These are phyloP conservation scores for Sinopyrophorus schimmeli DNA, from an alignment of 2,888 invertebrate genomes.

Conservation along the genomic window DNA sequence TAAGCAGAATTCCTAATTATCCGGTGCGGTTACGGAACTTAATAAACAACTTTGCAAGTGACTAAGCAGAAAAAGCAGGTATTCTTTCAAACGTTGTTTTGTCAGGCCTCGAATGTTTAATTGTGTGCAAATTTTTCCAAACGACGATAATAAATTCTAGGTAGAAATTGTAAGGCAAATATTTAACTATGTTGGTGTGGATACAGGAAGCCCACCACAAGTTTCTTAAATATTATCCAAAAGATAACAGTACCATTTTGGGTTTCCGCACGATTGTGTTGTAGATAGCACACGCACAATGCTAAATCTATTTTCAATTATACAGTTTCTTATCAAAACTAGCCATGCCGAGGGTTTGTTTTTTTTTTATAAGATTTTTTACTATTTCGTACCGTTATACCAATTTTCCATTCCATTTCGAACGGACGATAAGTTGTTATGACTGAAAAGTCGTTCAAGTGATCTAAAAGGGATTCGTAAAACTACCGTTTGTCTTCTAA, in stretches of 20 bases:
- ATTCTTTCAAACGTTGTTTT: no score
- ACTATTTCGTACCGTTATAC: conserved; percentile 24
- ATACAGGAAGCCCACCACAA: conserved; percentile 19
- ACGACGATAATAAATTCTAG: no score
- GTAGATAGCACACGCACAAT: conserved; percentile 29
- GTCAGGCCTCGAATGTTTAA: no score
- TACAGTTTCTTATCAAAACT: conserved; percentile 24
- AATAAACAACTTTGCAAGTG: no score
- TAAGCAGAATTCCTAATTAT: no score
- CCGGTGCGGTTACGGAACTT: no score
- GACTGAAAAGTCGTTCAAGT: conserved; percentile 27
- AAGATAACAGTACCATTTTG: conserved; percentile 26
- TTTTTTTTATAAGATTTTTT: conserved; percentile 16
- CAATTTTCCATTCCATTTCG: conserved; percentile 34
- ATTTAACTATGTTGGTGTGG: conserved; percentile 20
- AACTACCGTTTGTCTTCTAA: conserved; percentile 43
- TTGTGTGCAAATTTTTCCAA: no score
- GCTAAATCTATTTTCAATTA: conserved; percentile 27
- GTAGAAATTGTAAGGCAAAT: no score
- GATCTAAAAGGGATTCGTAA: conserved; percentile 29
- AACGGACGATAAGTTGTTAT: conserved; percentile 26
- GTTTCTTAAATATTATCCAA: conserved; percentile 22
- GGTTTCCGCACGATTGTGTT: conserved; percentile 31
- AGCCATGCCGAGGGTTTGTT: conserved; percentile 20
- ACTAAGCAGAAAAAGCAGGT: no score